Evolutionary conservation across 2,113 vertebrate species (phyloP).

Genomic region (Pimephales promelas): DNA sequence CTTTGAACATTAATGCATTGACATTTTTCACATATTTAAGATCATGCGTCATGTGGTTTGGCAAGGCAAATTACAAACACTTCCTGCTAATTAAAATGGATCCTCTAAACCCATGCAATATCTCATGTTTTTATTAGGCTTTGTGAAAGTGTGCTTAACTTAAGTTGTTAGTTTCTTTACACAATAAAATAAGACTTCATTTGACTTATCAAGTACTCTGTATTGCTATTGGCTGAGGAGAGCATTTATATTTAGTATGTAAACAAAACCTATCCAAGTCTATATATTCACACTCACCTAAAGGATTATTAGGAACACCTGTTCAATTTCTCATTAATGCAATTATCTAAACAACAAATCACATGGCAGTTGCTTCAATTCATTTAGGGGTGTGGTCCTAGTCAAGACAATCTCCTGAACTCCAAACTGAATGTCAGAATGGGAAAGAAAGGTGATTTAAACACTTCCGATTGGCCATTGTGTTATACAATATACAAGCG

Average conservation of each 20-base stretch:
- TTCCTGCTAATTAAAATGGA: neutral
- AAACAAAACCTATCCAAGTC: neutral
- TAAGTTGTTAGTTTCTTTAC: neutral
- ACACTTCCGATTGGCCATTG: too few relatives aligned
- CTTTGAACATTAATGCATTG: neutral
- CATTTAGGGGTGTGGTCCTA: too few relatives aligned
- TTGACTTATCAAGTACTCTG: neutral
- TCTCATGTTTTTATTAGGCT: neutral
- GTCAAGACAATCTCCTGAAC: too few relatives aligned
- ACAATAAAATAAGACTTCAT: neutral
- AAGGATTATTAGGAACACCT: too few relatives aligned
- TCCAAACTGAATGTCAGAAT: too few relatives aligned
- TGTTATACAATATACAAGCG: too few relatives aligned
- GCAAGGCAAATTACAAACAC: neutral
- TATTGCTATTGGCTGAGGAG: neutral
- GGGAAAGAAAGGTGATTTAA: too few relatives aligned
- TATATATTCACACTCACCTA: too few relatives aligned
- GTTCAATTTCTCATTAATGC: too few relatives aligned
- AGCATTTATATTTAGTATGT: neutral
- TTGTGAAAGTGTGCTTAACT: slow-evolving; percentile 10
- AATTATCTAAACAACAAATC: too few relatives aligned
- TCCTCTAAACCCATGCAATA: neutral
- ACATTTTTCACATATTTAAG: slow-evolving; percentile 32
- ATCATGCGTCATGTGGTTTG: neutral
- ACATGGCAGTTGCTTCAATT: too few relatives aligned